Percentiles rank a stretch among this genome's conserved stretches.
Evolutionary conservation across 2,888 invertebrate species (phyloP).

Genomic region (Criorhina ranunculi): DNA sequence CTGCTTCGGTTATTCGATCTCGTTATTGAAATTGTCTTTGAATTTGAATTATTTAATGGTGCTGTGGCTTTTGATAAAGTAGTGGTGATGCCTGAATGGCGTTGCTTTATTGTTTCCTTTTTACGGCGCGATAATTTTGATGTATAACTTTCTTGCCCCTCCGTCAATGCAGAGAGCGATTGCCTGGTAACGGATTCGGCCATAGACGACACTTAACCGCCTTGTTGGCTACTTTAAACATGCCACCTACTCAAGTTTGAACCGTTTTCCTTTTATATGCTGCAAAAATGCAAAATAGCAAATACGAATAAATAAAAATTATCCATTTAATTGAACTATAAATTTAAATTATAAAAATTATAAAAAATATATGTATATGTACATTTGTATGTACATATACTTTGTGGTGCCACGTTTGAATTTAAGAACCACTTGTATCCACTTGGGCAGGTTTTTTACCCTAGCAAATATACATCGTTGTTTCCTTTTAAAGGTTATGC

Average conservation of each 20-base stretch:
- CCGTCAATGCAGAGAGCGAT: constrained; percentile 90
- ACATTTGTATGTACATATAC: no score
- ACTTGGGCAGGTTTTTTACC: no score
- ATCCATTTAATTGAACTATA: no score
- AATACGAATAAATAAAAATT: no score
- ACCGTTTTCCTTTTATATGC: constrained; percentile 2
- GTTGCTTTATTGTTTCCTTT: constrained; percentile 71
- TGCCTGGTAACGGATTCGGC: constrained; percentile 94
- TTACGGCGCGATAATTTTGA: constrained; percentile 77
- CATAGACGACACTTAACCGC: constrained; percentile 94
- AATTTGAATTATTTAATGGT: constrained; percentile 52
- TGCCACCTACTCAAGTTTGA: constrained; percentile 80
- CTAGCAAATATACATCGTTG: no score
- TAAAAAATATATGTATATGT: no score
- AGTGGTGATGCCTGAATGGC: constrained; percentile 38
- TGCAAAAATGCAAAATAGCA: background rate
- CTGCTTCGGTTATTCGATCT: constrained; percentile 39
- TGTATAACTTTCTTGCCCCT: constrained; percentile 85
- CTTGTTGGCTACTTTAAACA: constrained; percentile 86
- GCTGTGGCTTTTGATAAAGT: background rate
- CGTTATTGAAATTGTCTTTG: constrained; percentile 69
- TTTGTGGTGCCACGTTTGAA: no score
- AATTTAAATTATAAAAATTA: no score
- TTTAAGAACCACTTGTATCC: no score
- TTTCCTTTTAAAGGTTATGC: no score